A percentile compares a stretch with the other conserved stretches of the same genome.
phyloP scores from a whole-genome alignment of 2,797 vertebrate genomes.

The Leptoclinus maculatus region DNA sequence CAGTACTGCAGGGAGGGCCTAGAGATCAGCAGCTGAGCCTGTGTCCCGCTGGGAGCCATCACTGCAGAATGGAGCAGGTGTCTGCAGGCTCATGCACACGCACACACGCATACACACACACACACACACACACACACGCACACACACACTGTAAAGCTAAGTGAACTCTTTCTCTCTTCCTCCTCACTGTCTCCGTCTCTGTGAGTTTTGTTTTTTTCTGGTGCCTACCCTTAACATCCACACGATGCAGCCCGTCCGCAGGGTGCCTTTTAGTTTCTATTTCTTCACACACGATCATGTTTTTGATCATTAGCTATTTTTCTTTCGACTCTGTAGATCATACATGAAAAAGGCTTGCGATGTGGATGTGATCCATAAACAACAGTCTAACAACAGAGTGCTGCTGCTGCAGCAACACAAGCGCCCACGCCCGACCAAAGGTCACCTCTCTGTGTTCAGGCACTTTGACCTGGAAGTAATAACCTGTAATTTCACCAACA shows the following conservation, averaged over 20 bases:
- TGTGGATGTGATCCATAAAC: constrained; percentile 51
- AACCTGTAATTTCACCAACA: constrained; percentile 62
- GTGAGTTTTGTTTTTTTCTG: constrained; percentile 14
- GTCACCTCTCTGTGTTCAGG: constrained; percentile 65
- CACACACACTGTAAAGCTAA: constrained; percentile 59
- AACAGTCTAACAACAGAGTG: constrained; percentile 19
- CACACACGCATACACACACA: too few relatives aligned
- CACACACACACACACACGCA: constrained; percentile 34
- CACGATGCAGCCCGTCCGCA: constrained; percentile 26
- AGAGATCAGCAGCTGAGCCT: constrained; percentile 85
- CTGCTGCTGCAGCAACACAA: constrained; percentile 33
- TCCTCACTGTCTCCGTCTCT: constrained; percentile 27
- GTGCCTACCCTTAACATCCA: constrained; percentile 11
- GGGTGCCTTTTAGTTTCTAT: constrained; percentile 37
- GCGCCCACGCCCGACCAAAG: constrained; percentile 54
- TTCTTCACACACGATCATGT: constrained; percentile 34
- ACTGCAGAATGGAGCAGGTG: constrained; percentile 85
- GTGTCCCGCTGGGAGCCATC: constrained; percentile 81
- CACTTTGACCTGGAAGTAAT: constrained; percentile 77
- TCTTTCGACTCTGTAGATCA: constrained; percentile 28
- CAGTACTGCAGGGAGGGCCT: constrained; percentile 82
- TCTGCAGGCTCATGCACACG: constrained; percentile 68
- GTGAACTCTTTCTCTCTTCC: constrained; percentile 53
- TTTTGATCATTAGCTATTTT: constrained; percentile 48
- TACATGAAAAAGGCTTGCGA: constrained; percentile 16